phyloP scores from a whole-genome alignment of 2,113 vertebrate genomes.

The Ahaetulla prasina region DNA sequence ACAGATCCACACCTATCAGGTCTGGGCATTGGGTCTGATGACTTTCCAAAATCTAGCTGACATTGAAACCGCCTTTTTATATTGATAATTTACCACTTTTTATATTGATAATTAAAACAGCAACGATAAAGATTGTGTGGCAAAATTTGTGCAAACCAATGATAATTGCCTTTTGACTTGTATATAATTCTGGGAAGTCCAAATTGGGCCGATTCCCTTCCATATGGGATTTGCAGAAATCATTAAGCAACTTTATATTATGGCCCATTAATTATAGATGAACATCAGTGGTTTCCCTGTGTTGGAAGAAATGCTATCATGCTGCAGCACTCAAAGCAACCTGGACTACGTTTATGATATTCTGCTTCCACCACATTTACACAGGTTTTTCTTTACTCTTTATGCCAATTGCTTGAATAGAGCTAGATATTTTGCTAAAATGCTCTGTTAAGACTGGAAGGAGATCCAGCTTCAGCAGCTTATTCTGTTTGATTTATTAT shows the following conservation, averaged over 20 bases:
- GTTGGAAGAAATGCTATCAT: not conserved
- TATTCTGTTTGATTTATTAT: conserved; percentile 31
- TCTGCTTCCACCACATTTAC: not conserved
- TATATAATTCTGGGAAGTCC: not conserved
- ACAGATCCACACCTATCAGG: not conserved
- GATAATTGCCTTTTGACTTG: not conserved
- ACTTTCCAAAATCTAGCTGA: not conserved
- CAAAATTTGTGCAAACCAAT: not conserved
- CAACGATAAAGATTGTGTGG: not conserved
- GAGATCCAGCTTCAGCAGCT: not conserved
- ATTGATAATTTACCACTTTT: not conserved
- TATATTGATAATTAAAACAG: not conserved
- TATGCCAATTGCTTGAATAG: not conserved
- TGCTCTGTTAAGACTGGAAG: not conserved
- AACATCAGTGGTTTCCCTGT: not conserved
- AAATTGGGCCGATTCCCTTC: not conserved
- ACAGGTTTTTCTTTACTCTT: not conserved
- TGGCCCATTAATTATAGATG: not conserved
- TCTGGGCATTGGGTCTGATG: not conserved
- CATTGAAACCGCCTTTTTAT: not conserved
- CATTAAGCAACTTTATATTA: not conserved
- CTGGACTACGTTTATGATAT: not conserved
- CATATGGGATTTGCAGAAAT: not conserved
- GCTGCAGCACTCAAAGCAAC: not conserved
- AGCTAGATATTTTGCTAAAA: not conserved